Evolutionary conservation across 1,140 invertebrate genomes (phyloP).

Genomic region (Aphaenogaster ashmeadi): DNA sequence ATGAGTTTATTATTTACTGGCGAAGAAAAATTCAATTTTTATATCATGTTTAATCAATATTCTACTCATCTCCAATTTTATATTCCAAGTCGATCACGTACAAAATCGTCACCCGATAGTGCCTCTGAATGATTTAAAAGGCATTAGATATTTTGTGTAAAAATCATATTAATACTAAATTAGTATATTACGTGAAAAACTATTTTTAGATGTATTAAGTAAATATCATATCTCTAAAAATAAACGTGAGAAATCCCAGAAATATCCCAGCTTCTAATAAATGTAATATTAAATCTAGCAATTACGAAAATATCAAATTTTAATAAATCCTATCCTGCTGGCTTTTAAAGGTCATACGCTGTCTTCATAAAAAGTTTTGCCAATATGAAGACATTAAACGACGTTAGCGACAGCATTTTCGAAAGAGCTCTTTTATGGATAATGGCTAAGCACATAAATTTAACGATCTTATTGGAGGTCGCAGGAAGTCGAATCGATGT

Average conservation of each 20-base stretch:
- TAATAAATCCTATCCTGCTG: not conserved
- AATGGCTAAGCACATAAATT: not conserved
- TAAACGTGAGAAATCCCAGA: not conserved
- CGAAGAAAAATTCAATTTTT: too few relatives aligned
- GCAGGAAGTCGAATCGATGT: constrained; percentile 26
- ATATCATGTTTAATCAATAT: not conserved
- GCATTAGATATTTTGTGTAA: not conserved
- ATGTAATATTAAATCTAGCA: not conserved
- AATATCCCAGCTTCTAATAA: not conserved
- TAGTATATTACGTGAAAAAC: not conserved
- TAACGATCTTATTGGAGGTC: constrained; percentile 49
- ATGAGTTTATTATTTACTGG: too few relatives aligned
- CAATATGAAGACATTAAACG: not conserved
- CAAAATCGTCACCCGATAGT: not conserved
- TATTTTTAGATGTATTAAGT: not conserved
- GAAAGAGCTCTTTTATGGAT: not conserved
- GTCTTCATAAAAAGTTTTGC: not conserved
- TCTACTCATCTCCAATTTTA: not conserved
- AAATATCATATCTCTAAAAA: not conserved
- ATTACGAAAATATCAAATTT: not conserved
- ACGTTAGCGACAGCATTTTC: not conserved
- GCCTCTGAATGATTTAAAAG: not conserved
- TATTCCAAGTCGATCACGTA: constrained; percentile 1
- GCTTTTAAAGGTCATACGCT: not conserved
- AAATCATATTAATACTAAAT: too few relatives aligned